Evolutionary conservation across 2,888 invertebrate genomes (phyloP).

Genomic region (Cheilosia vernalis): DNA sequence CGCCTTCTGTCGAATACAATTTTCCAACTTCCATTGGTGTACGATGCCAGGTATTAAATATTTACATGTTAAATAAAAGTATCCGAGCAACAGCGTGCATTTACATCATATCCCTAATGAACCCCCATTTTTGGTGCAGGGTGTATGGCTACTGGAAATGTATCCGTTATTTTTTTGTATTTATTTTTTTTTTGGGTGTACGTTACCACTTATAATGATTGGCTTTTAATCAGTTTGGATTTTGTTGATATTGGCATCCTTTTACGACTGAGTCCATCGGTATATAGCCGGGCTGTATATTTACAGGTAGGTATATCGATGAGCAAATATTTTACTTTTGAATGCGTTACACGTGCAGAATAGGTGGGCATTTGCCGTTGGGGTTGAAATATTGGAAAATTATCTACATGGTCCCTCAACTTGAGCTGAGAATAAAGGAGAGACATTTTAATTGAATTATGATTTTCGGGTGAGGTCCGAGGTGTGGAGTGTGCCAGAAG

Average conservation of each 20-base stretch:
- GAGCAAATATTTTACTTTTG: slow-evolving; percentile 49
- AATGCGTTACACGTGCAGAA: slow-evolving; percentile 18
- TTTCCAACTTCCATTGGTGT: slow-evolving; percentile 1
- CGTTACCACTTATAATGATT: slow-evolving; percentile 65
- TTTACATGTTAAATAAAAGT: slow-evolving; percentile 67
- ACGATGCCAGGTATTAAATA: slow-evolving; percentile 56
- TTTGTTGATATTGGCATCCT: slow-evolving; percentile 35
- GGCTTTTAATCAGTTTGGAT: slow-evolving; percentile 65
- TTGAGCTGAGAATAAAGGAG: slow-evolving; percentile 35
- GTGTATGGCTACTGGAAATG: background rate
- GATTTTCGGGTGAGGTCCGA: background rate
- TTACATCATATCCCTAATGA: slow-evolving; percentile 51
- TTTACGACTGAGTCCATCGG: slow-evolving; percentile 19
- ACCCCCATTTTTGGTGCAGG: slow-evolving; percentile 14
- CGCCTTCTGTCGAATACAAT: slow-evolving; percentile 3
- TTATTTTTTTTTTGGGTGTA: slow-evolving; percentile 40
- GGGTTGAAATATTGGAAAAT: slow-evolving; percentile 31
- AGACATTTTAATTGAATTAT: slow-evolving; percentile 53
- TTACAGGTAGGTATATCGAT: slow-evolving; percentile 47
- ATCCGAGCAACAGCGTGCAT: slow-evolving; percentile 56
- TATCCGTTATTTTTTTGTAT: background rate
- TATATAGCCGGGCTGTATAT: slow-evolving; percentile 34
- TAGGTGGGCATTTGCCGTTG: background rate
- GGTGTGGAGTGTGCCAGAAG: background rate
- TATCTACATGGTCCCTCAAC: slow-evolving; percentile 18